Base-by-base conservation (phyloP, 2,113 vertebrate species). In the Galbula dea region DNA sequence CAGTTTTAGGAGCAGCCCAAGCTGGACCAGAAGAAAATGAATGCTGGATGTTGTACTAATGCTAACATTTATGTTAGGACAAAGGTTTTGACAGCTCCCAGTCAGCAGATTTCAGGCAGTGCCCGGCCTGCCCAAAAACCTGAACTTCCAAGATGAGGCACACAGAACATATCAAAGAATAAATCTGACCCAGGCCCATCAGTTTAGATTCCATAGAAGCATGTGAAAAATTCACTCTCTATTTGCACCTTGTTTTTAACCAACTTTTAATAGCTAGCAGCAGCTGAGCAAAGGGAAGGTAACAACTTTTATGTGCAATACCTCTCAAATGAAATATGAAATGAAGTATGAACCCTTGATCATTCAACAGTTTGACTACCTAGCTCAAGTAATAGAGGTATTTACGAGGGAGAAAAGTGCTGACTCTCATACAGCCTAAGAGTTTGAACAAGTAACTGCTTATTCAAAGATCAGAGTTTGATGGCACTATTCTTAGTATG, bases 321-420 rank as follows among this genome's bases (percentile, higher is more conserved):
- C 90, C 30, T 68, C 67, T 82, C 58, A 79, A 93, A 43, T 93
- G 63, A 85, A 94, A 94, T 82, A 48, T 59, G 26, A 73, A 93
- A 48, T 59, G 26, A 73, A 93, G 71, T 71, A 69, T 80, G 84
- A 96, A 96, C 34, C 27, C 32, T 83, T 83, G 67, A 34, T 48
- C 57, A 36, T 19, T 39, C 39, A 94, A 94, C 26, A 45, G 37
- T 24, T 15, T 11, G 43, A 36, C 27, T 59, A 49, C 29, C 76
- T 76, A 37, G 69, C 61, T 55, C 59, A 79, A 86, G 37, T 45
- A 77, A 65, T 19, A 74, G 54, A 93, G 58, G 14, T 73, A 88
- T 90, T 68, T 29, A 19, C n/a, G 30, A 51, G 23, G 36, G 73
- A 78, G 54, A 57, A 52, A 81, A 80, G 23, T 37, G 65, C 24